Base-by-base conservation (phyloP, 2,888 invertebrate genomes). In the Trissoscelio sp. region DNA sequence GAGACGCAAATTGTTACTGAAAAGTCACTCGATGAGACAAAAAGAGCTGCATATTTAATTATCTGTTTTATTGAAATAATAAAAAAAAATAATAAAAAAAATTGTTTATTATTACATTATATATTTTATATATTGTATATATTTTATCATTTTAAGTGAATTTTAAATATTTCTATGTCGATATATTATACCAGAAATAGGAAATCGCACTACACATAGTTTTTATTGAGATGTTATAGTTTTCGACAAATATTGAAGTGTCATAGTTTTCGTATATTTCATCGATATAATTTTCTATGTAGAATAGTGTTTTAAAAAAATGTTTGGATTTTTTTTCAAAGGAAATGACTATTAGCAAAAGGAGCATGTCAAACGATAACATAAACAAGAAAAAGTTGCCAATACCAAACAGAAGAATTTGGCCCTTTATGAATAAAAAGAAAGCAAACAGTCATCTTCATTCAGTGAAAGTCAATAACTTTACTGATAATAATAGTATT, bases 361-460 rank as follows among this genome's bases (percentile, higher is more conserved):
- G 24, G 11, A 58, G 7, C 6, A 70, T 70, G 70, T 58, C 70
- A 4, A 34, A 16, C 5, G 48, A 70, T 24, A 60, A 34, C 20
- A 37, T 16, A 3, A 18, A 24, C 20, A 60, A 62, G 24, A 60
- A 60, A 12, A 60, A 60, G 5, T 39, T 58, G 5, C 22, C 51
- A 3, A 11, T 34, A 4, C 3, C 66, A 5, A 70, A 20, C 3
- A 37, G 46, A 46, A 64, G 48, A 55, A 24, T 53, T 24, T 69
- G 73, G 69, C 60, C 62, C 18, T 69, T 73, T 24, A n/a, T 18
- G 3, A 62, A 18, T 28, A 72, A 31, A 42, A 67, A 73, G 16
- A 37, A 42, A 14, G 28, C 31, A 31, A 57, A 11, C 3, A 5
- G 7, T 20, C 28, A 28, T 20, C 22, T 14, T 5, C 55, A 18